Evolutionary conservation across 2,888 invertebrate genomes (phyloP), one percentile per base, ranked within the genome.

Genomic region (Hemistola chrysoprasaria): DNA sequence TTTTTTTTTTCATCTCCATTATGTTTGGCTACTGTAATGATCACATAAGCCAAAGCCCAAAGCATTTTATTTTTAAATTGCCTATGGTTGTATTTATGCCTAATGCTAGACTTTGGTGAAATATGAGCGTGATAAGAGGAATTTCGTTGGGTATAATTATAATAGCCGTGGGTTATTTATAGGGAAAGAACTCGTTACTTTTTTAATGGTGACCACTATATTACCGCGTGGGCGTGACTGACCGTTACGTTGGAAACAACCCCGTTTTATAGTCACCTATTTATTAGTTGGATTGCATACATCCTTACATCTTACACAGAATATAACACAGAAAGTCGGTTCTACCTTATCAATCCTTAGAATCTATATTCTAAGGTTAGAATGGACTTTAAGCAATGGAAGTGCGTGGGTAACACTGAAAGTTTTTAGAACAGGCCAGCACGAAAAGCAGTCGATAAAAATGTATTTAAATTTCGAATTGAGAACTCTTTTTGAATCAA

Each of bases 121-220:
- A 78, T 84, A 85, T 77, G 78, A 71, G 67, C 78, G 74, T 75
- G 84, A 82, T 85, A 84, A 82, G 79, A 81, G 71, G 70, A 81
- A 81, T 81, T 82, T 81, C 71, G 78, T 82, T 75, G 70, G 72
- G 71, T 65, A 72, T 85, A 84, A 83, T 84, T 85, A 81, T 82
- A 78, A 83, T 78, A 65, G 76, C 63, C 61, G 60, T 58, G 47
- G 65, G 77, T 80, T 78, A 82, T 84, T 83, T 83, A 83, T 84
- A 72, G 76, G 70, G 68, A 71, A 75, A 65, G 69, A 72, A 78
- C 77, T 81, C 81, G 79, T 79, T 80, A 76, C 58, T 61, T 69
- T 78, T 44, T 83, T 81, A 80, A 82, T 82, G 81, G 73, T 83
- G 74, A 84, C 83, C 78, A 82, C 82, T 85, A 80, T 84, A 85